Percentiles rank a stretch among this genome's conserved stretches.
Conservation (phyloP, 2,888 invertebrate species). For the Callyntrura sp. region DNA sequence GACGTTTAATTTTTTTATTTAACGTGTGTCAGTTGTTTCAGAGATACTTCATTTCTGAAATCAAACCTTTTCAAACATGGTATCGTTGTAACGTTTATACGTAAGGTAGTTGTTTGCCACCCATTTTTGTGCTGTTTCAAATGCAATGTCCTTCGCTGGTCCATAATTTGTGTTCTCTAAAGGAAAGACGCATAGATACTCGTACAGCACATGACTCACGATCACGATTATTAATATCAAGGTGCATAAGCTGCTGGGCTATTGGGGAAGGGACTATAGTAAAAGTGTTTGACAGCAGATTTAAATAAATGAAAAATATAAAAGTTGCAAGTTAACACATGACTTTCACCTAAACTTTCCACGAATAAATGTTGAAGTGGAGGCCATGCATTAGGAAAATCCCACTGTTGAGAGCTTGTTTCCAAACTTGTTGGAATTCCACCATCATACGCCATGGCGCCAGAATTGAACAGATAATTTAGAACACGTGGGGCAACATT, state of each 20-base stretch:
- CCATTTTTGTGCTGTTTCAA: conserved; percentile 92
- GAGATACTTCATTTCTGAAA: too few relatives aligned
- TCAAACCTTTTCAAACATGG: conserved; percentile 93
- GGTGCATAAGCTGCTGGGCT: too few relatives aligned
- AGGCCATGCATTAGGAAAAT: conserved; percentile 89
- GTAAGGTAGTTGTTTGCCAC: conserved; percentile 92
- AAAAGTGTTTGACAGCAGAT: too few relatives aligned
- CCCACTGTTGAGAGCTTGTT: conserved; percentile 89
- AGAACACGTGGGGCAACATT: conserved; percentile 86
- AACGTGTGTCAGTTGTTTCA: too few relatives aligned
- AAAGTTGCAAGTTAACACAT: too few relatives aligned
- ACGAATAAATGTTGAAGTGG: conserved; percentile 95
- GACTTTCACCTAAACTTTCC: too few relatives aligned
- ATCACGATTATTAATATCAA: too few relatives aligned
- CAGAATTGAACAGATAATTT: conserved; percentile 89
- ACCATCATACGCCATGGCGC: conserved; percentile 88
- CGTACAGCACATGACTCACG: too few relatives aligned
- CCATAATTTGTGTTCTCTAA: conserved; percentile 90
- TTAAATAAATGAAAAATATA: too few relatives aligned
- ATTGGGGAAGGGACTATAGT: too few relatives aligned
- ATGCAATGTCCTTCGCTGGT: conserved; percentile 89
- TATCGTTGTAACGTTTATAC: conserved; percentile 86
- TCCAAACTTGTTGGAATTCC: conserved; percentile 93
- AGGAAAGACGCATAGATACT: too few relatives aligned
- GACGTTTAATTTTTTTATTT: too few relatives aligned